Percentiles rank a stretch among this genome's conserved stretches.
These are phyloP conservation scores for Rhagonycha fulva DNA, from an alignment of 2,888 invertebrate species.

Conservation along the genomic window DNA sequence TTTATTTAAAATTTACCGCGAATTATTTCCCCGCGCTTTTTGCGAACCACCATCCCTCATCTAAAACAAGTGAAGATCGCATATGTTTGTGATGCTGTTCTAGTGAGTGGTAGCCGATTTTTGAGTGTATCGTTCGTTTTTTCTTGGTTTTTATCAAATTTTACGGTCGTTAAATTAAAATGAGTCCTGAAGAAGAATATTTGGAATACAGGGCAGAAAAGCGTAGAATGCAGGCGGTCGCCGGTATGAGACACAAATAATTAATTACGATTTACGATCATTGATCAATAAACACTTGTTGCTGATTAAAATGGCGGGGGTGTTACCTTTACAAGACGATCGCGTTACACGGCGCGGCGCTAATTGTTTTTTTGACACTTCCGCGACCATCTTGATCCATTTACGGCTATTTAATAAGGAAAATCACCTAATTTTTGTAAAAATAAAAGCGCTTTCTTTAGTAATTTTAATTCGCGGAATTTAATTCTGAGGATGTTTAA, in stretches of 20 bases:
- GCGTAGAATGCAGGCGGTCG: background rate
- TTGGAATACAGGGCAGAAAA: background rate
- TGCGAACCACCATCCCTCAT: background rate
- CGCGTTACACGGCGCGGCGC: background rate
- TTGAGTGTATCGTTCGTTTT: background rate
- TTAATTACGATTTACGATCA: background rate
- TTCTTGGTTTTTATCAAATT: background rate
- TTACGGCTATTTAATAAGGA: background rate
- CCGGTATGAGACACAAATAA: background rate
- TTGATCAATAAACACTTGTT: background rate
- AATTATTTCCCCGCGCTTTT: background rate
- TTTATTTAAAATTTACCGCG: background rate
- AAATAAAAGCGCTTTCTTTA: background rate
- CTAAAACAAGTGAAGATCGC: background rate
- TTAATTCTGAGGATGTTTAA: background rate
- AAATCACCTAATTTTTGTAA: background rate
- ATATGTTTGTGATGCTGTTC: background rate
- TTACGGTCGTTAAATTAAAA: background rate
- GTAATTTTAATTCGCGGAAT: background rate
- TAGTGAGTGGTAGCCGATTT: background rate
- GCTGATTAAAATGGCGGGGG: background rate
- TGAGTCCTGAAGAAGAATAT: background rate
- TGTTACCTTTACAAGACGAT: background rate
- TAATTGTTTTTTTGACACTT: background rate
- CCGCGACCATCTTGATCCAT: background rate